phyloP scores from a whole-genome alignment of 2,888 invertebrate species.

The Spisula subtruncata region DNA sequence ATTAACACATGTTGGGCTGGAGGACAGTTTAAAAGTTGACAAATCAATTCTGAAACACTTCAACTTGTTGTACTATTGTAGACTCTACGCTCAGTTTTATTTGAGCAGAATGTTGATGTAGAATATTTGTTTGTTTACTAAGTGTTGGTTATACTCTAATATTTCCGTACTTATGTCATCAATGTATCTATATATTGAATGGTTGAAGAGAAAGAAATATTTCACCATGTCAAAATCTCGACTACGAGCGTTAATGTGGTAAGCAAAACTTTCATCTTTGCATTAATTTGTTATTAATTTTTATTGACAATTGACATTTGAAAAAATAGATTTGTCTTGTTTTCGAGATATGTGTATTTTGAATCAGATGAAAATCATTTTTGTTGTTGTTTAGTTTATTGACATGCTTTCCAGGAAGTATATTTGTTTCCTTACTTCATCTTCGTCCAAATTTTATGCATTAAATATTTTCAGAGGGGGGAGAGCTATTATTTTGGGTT shows the following conservation, averaged over 20 bases:
- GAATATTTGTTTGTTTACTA: conserved; percentile 1
- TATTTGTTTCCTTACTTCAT: not conserved
- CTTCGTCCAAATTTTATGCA: no score
- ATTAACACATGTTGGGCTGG: not conserved
- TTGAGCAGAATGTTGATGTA: conserved; percentile 18
- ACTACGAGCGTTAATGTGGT: conserved; percentile 32
- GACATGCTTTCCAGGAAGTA: not conserved
- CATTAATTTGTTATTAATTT: not conserved
- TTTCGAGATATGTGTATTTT: no score
- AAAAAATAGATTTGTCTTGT: no score
- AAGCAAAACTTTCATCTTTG: not conserved
- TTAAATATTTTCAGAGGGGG: no score
- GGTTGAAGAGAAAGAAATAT: conserved; percentile 29
- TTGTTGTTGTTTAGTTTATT: not conserved
- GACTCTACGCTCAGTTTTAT: not conserved
- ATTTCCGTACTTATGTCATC: conserved; percentile 25
- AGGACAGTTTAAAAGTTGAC: not conserved
- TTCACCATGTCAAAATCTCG: conserved; percentile 41
- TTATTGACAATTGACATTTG: no score
- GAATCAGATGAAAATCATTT: no score
- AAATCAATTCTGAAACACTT: not conserved
- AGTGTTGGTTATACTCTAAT: not conserved
- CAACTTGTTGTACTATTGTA: not conserved
- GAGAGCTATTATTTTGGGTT: not conserved
- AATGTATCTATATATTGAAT: conserved; percentile 26